Evolutionary conservation across 2,888 invertebrate genomes (phyloP), one percentile per base, ranked within the genome.

Genomic region (Diplazon laetatorius): DNA sequence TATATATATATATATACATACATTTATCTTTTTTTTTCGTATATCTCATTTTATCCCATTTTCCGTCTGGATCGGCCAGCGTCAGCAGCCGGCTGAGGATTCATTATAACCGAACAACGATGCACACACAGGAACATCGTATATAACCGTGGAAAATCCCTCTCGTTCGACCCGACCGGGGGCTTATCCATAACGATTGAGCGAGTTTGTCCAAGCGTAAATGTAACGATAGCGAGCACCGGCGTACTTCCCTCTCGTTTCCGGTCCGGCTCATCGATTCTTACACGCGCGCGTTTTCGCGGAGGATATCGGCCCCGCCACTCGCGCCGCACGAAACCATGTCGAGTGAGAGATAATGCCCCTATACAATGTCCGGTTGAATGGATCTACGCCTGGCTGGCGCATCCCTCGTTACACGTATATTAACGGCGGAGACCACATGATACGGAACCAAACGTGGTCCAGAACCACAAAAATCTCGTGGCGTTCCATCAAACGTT

Each of bases 211-310:
- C 87, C 88, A 84, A 89, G 89, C 89, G 89, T 89, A 85, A 90
- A 89, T 88, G 86, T 88, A 88, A 89, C 89, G 89, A 90, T 90
- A 89, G 89, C 89, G 86, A 84, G 44, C n/a, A 57, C 73, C 70
- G 83, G 85, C 84, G 85, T 81, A 84, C 81, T 80, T 82, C 76
- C 80, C 82, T 75, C 77, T 75, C 69, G 66, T 76, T 74, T 68
- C 71, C 63, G 63, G 72, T 63, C 59, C 83, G 81, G 80, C 81
- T 85, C 87, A 86, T 87, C 88, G 87, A 87, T 88, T 88, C 86
- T 84, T 86, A 85, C 86, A 83, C 85, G 82, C 82, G 85, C 84
- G 44, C 44, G 1, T 14, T 2, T n/a, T 14, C 44, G 42, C 37
- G 85, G 70, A 48, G 35, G 39, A 44, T 46, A n/a, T n/a, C n/a